Conservation (phyloP, 1,140 invertebrate genomes). For the Pygmarrhopalites habei region DNA sequence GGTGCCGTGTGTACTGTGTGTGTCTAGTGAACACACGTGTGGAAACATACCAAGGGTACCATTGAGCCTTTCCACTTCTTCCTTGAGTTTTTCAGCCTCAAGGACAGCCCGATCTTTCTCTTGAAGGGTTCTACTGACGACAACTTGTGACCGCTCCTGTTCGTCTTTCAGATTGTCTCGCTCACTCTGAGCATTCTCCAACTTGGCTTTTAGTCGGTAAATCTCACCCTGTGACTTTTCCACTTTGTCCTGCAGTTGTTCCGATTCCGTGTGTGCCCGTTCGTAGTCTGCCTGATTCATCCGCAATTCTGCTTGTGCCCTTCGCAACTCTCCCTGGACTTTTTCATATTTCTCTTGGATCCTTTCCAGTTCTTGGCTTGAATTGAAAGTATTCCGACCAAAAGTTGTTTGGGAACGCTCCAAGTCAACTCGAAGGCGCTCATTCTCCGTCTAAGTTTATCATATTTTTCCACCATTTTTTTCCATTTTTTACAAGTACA, state of each 20-base stretch:
- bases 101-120: slow-evolving; percentile 76
- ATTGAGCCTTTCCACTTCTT: slow-evolving; percentile 81
- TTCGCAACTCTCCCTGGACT: slow-evolving; percentile 67
- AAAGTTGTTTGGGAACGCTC: slow-evolving; percentile 74
- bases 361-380: slow-evolving; percentile 67
- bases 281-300: slow-evolving; percentile 83
- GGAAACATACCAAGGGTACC: slow-evolving; percentile 63
- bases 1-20: too few species aligned
- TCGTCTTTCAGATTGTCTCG: slow-evolving; percentile 86
- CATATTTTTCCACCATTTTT: background rate
- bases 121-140: slow-evolving; percentile 69
- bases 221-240: slow-evolving; percentile 92
- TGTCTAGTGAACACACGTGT: too few species aligned
- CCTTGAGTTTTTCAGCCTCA: slow-evolving; percentile 80
- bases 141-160: slow-evolving; percentile 67
- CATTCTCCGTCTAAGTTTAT: slow-evolving; percentile 40
- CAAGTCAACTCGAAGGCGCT: slow-evolving; percentile 65
- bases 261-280: slow-evolving; percentile 68
- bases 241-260: slow-evolving; percentile 79
- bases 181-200: slow-evolving; percentile 89
- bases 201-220: slow-evolving; percentile 81
- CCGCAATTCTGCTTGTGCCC: slow-evolving; percentile 62
- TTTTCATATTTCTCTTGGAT: slow-evolving; percentile 83
- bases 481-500: too few species aligned
- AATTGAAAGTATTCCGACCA: slow-evolving; percentile 64